Conservation (phyloP, 2,113 vertebrate genomes). For the Columbina picui region DNA sequence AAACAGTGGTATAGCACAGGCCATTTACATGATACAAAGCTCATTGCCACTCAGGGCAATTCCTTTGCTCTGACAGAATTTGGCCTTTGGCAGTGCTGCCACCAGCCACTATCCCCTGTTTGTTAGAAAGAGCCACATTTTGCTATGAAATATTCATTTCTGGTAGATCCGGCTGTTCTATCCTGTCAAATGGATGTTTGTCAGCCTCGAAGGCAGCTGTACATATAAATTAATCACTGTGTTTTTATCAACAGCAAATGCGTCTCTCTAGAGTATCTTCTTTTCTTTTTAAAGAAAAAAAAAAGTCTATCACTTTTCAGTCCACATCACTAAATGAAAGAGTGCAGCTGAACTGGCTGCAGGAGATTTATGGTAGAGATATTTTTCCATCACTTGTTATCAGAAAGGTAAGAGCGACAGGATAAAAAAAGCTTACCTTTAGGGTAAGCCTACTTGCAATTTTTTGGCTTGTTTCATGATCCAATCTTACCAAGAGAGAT, state of each 20-base stretch:
- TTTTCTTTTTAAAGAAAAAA: neutral
- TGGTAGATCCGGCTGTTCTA: neutral
- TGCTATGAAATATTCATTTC: conserved; percentile 65
- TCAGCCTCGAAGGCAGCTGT: conserved; percentile 32
- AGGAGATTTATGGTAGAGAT: neutral
- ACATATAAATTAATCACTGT: conserved; percentile 37
- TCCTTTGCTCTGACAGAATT: neutral
- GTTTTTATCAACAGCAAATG: neutral
- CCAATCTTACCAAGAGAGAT: neutral
- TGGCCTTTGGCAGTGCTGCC: neutral
- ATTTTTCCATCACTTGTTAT: neutral
- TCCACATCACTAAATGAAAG: neutral
- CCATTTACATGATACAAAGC: neutral
- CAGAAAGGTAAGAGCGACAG: neutral
- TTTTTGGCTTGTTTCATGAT: neutral
- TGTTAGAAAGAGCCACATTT: conserved; percentile 17
- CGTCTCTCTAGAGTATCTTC: neutral
- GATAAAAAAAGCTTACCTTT: neutral
- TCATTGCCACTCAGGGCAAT: neutral
- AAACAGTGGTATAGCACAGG: neutral
- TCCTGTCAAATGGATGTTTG: conserved; percentile 37
- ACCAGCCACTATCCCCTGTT: neutral
- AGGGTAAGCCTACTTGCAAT: neutral
- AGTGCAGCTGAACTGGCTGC: neutral
- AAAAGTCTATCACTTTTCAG: neutral